Conservation (phyloP, 2,113 vertebrate genomes). For the Paraplagusia blochii region DNA sequence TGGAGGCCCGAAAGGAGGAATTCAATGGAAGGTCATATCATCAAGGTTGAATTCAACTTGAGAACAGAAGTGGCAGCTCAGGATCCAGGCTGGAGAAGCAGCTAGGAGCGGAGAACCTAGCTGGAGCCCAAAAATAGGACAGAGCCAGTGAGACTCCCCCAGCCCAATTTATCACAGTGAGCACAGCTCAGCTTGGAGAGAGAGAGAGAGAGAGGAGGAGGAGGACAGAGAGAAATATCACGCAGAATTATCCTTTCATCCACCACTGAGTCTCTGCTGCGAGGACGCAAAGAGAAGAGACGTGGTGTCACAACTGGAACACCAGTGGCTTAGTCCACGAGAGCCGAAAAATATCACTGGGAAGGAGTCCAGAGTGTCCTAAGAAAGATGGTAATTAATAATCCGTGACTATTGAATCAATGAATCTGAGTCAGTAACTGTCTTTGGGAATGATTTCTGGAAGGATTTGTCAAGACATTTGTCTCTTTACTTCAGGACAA, state of each 20-base stretch:
- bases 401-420: conserved; percentile 37
- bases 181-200: conserved; percentile 33
- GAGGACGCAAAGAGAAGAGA: conserved; percentile 17
- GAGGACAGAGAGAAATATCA: conserved; percentile 39
- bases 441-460: conserved; percentile 9
- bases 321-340: not conserved
- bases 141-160: conserved; percentile 62
- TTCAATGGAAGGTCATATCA: conserved; percentile 8
- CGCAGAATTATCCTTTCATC: conserved; percentile 50
- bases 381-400: conserved; percentile 34
- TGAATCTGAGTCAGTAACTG: conserved; percentile 19
- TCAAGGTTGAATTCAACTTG: conserved; percentile 36
- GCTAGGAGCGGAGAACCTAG: conserved; percentile 44
- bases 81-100: conserved; percentile 35
- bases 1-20: not conserved
- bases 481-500: too few species aligned
- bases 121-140: conserved; percentile 62
- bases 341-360: not conserved
- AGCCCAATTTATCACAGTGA: conserved; percentile 54
- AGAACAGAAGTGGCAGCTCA: conserved; percentile 26
- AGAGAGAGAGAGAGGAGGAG: too few species aligned
- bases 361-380: conserved; percentile 10
- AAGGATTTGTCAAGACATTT: conserved; percentile 12
- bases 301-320: conserved; percentile 13
- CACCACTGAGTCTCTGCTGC: conserved; percentile 69